A percentile compares a stretch with the other conserved stretches of the same genome.
These are phyloP conservation scores for Malurus melanocephalus DNA, from an alignment of 2,113 vertebrate species.

Conservation along the genomic window DNA sequence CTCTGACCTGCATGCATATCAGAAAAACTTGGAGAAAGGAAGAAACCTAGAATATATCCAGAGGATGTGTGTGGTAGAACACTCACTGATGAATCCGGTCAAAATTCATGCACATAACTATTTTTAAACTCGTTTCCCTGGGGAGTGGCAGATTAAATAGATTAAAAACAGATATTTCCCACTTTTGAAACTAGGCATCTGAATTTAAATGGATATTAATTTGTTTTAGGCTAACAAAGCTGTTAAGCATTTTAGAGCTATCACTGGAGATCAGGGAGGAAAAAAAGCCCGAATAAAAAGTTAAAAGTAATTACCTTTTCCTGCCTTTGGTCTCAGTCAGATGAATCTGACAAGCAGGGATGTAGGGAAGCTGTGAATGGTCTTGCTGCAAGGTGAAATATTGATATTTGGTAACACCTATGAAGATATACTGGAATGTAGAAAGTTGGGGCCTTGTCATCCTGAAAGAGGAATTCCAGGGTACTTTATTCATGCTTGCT, in stretches of 20 bases:
- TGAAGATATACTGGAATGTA: neutral
- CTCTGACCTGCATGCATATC: conserved; percentile 1
- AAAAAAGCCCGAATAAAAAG: neutral
- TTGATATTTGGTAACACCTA: neutral
- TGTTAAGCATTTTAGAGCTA: conserved; percentile 3
- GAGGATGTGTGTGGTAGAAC: neutral
- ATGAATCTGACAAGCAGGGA: neutral
- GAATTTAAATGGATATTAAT: neutral
- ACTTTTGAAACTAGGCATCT: neutral
- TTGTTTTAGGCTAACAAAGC: neutral
- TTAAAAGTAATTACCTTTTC: neutral
- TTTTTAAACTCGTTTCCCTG: neutral
- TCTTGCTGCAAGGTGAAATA: neutral
- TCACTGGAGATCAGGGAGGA: neutral
- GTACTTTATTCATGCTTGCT: neutral
- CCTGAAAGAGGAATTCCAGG: neutral
- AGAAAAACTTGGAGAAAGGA: neutral
- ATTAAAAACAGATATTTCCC: neutral
- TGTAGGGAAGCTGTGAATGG: neutral
- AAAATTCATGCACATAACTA: neutral
- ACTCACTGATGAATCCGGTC: neutral
- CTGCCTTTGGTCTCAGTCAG: neutral
- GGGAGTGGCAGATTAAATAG: neutral
- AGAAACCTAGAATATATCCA: neutral
- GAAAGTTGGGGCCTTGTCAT: neutral